phyloP scores from a whole-genome alignment of 2,797 vertebrate species.

The Dendrocincla tyrannina region DNA sequence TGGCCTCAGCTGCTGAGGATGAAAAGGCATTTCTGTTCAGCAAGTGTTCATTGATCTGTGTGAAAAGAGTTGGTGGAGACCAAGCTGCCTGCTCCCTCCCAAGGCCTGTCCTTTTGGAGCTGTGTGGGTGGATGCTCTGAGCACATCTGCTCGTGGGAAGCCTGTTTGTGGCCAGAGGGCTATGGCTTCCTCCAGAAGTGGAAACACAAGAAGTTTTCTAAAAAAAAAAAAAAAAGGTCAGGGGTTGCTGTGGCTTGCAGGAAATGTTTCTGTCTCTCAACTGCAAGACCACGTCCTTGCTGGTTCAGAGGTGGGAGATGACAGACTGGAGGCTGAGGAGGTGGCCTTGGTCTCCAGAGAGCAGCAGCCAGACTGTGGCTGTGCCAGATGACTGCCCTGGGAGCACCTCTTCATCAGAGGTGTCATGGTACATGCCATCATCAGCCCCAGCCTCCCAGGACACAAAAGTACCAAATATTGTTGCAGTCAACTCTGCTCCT shows the following conservation, averaged over 20 bases:
- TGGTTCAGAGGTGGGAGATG: neutral
- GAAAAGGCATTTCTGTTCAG: constrained; percentile 29
- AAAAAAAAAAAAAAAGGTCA: neutral
- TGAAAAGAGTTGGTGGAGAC: constrained; percentile 59
- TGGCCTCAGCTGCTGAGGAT: neutral
- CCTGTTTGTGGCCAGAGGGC: neutral
- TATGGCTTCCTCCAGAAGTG: neutral
- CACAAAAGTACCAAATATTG: neutral
- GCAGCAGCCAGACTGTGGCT: neutral
- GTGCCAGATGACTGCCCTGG: rapidly evolving
- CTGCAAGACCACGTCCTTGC: neutral
- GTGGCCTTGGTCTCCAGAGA: neutral
- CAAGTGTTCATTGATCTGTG: neutral
- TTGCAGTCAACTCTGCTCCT: neutral
- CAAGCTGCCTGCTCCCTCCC: neutral
- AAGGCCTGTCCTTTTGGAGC: neutral
- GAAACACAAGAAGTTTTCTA: neutral
- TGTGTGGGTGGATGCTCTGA: constrained; percentile 27
- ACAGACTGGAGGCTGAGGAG: neutral
- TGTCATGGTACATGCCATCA: neutral
- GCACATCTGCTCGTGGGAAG: constrained; percentile 48
- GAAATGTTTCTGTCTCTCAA: neutral
- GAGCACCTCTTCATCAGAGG: neutral
- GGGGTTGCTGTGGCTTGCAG: neutral
- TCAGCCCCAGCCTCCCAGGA: neutral